Conservation (phyloP, 2,113 vertebrate genomes). For the Paratilapia polleni region DNA sequence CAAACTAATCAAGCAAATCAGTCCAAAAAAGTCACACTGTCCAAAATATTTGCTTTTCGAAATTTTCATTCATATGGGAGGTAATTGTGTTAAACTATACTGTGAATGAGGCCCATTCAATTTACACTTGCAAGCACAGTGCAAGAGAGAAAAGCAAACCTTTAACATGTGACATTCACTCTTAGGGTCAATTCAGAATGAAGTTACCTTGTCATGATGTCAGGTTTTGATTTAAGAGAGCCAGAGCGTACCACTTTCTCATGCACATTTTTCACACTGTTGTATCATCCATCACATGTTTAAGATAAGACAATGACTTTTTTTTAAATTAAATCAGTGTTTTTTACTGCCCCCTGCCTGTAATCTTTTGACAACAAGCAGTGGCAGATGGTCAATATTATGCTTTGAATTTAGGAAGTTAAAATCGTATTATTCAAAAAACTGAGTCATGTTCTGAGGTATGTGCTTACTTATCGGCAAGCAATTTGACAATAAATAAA, state of each 20-base stretch:
- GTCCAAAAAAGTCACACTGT: fast-evolving
- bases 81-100: background rate
- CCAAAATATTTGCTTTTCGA: background rate
- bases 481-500: background rate
- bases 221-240: conserved; percentile 3
- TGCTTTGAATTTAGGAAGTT: background rate
- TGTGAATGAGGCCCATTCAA: background rate
- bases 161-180: background rate
- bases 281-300: background rate
- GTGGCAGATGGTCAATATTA: background rate
- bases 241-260: background rate
- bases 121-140: background rate
- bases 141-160: background rate
- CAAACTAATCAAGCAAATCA: background rate
- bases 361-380: background rate
- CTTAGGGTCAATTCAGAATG: background rate
- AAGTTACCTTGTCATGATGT: conserved; percentile 4
- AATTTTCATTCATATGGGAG: background rate
- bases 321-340: fast-evolving
- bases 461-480: background rate
- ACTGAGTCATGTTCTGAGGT: background rate
- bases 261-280: background rate
- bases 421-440: background rate
- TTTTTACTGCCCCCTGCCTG: background rate
- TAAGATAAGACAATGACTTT: background rate